These are phyloP conservation scores for Phanerotoma sp. DNA, from an alignment of 2,888 invertebrate genomes.

Conservation along the genomic window DNA sequence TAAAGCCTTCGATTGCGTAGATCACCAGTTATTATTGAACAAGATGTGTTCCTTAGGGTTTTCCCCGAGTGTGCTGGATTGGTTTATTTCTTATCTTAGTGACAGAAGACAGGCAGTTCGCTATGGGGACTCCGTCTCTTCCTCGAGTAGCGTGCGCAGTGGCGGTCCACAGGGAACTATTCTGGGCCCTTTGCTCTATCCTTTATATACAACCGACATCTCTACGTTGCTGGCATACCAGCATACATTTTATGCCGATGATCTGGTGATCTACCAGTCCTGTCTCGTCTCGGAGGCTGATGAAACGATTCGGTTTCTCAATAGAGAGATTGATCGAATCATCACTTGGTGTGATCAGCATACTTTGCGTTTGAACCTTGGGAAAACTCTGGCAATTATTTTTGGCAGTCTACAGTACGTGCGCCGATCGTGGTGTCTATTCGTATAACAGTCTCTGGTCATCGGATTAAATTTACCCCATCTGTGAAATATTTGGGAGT, in stretches of 20 bases:
- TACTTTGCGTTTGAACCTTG: background rate
- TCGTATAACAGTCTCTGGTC: background rate
- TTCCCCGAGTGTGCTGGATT: background rate
- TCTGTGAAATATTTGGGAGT: background rate
- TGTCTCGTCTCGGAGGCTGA: background rate
- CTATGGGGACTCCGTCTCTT: background rate
- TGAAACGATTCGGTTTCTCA: background rate
- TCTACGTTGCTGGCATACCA: background rate
- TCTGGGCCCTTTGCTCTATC: background rate
- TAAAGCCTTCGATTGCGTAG: constrained; percentile 21
- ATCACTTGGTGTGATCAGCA: background rate
- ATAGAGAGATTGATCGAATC: background rate
- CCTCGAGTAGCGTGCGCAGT: background rate
- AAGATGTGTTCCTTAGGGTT: constrained; percentile 5
- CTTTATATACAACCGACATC: background rate
- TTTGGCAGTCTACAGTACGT: background rate
- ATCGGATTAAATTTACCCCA: background rate
- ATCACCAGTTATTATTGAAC: background rate
- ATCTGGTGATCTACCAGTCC: background rate
- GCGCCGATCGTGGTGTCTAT: background rate
- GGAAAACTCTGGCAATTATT: constrained; percentile 4
- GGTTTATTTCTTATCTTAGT: constrained; percentile 7
- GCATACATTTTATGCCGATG: constrained; percentile 7
- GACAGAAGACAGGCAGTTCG: constrained; percentile 6
- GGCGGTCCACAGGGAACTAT: constrained; percentile 5